Percentiles rank a stretch among this genome's conserved stretches.
phyloP scores from a whole-genome alignment of 1,140 invertebrate species.

The Leptoteleia sp. region DNA sequence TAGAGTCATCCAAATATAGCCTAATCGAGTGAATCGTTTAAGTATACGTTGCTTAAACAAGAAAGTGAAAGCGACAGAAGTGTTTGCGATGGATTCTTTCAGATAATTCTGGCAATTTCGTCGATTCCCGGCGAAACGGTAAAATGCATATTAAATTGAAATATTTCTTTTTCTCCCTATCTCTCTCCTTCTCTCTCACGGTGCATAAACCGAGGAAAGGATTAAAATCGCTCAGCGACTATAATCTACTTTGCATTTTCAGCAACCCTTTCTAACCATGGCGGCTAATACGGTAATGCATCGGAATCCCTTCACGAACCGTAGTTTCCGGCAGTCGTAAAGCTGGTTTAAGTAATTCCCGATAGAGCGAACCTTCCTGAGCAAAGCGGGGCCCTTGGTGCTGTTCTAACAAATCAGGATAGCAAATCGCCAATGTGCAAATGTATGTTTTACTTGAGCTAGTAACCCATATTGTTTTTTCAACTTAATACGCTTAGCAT shows the following conservation, averaged over 20 bases:
- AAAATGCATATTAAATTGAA: constrained; percentile 48
- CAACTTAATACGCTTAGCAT: constrained; percentile 43
- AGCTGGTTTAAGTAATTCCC: constrained; percentile 80
- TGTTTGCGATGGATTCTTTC: too few species aligned
- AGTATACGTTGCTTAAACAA: background rate
- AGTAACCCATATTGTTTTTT: constrained; percentile 66
- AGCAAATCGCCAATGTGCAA: constrained; percentile 42
- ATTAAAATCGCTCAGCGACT: constrained; percentile 74
- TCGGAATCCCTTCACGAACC: constrained; percentile 76
- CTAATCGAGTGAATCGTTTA: constrained; percentile 5
- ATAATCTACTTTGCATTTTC: constrained; percentile 79
- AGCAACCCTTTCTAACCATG: constrained; percentile 78
- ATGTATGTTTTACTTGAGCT: constrained; percentile 55
- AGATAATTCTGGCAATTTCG: too few species aligned
- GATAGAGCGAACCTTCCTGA: constrained; percentile 74
- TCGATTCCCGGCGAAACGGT: too few species aligned
- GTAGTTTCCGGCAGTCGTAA: constrained; percentile 78
- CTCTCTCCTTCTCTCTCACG: constrained; percentile 21
- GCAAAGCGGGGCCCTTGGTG: constrained; percentile 53
- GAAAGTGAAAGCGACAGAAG: background rate
- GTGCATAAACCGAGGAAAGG: constrained; percentile 61
- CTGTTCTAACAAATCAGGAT: constrained; percentile 58
- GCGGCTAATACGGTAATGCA: constrained; percentile 80
- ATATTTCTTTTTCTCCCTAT: constrained; percentile 25
- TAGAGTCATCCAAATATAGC: background rate